Evolutionary conservation across 2,797 vertebrate genomes (phyloP), one percentile per base, ranked within the genome.

Genomic region (Graptemys geographica): DNA sequence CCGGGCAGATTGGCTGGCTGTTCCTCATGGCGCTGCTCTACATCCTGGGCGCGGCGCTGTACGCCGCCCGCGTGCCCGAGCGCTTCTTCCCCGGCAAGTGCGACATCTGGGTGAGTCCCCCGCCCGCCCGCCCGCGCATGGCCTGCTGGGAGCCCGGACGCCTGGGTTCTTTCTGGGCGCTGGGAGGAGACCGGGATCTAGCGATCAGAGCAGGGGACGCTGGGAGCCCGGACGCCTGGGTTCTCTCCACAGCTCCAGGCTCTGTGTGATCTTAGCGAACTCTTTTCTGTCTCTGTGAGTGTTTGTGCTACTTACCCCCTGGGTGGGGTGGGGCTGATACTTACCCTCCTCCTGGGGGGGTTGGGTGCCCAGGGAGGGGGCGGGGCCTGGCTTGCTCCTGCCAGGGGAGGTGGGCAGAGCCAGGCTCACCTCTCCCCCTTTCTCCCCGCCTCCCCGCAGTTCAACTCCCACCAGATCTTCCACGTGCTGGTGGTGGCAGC

Each of bases 401-500:
- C 81, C 81, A 28, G 31, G n/a, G 18, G 18, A 19, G 18, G n/a
- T n/a, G 18, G 18, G 18, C 18, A 9, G 62, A 18, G 65, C 65
- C 65, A 69, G 16, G 65, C 65, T 69, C 18, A 69, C n/a, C 65
- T n/a, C 8, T 19, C 23, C 31, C 57, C 44, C 3, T 83, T 41
- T 25, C 53, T 25, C 52, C 19, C 6, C 15, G 37, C 51, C 51
- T 25, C 51, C 10, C 49, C 47, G 16, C 53, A 96, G 95, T 96
- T 96, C 87, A 95, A 96, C 82, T 96, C 95, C 27, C 96, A 92
- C 87, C 96, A 96, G 89, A 93, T 96, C 84, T 96, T 94, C 93
- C 93, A 96, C 8, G 91, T 96, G 55, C 84, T 96, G 91, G 95
- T 96, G 65, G 95, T 96, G 2, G 94, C 89, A 3, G 96, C 88